Conservation (phyloP, 2,797 vertebrate species). For the Rhabdomys pumilio region DNA sequence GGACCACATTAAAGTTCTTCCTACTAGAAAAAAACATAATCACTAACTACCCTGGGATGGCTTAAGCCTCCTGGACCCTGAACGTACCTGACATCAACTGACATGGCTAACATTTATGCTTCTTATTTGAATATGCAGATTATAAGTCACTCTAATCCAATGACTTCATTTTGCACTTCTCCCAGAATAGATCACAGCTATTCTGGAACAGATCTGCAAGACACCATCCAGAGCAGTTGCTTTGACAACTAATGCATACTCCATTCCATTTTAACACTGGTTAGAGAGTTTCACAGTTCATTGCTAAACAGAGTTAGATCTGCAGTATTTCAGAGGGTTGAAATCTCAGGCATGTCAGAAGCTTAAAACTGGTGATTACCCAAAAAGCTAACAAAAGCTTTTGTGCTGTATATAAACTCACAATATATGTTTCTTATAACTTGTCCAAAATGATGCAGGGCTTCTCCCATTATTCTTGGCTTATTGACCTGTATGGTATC, state of each 20-base stretch:
- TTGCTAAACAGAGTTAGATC: slow-evolving; percentile 15
- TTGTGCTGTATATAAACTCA: background rate
- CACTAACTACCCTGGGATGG: background rate
- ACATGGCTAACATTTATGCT: background rate
- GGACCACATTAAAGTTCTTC: background rate
- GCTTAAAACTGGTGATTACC: background rate
- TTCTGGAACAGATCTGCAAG: slow-evolving; percentile 55
- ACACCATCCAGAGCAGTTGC: slow-evolving; percentile 30
- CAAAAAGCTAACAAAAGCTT: background rate
- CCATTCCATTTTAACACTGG: slow-evolving; percentile 27
- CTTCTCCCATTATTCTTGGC: background rate
- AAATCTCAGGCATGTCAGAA: background rate
- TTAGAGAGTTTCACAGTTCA: slow-evolving; percentile 24
- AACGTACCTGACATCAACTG: background rate
- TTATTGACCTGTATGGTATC: background rate
- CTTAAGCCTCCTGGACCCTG: background rate
- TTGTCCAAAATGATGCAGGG: background rate
- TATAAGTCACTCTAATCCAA: slow-evolving; percentile 33
- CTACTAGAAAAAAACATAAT: background rate
- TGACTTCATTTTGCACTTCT: slow-evolving; percentile 44
- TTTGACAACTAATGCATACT: slow-evolving; percentile 37
- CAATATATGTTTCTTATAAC: background rate
- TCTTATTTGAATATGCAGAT: slow-evolving; percentile 1
- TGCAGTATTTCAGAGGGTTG: slow-evolving; percentile 15
- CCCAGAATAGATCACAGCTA: slow-evolving; percentile 52